Conservation (phyloP, 2,797 vertebrate species). For the Squalus acanthias region DNA sequence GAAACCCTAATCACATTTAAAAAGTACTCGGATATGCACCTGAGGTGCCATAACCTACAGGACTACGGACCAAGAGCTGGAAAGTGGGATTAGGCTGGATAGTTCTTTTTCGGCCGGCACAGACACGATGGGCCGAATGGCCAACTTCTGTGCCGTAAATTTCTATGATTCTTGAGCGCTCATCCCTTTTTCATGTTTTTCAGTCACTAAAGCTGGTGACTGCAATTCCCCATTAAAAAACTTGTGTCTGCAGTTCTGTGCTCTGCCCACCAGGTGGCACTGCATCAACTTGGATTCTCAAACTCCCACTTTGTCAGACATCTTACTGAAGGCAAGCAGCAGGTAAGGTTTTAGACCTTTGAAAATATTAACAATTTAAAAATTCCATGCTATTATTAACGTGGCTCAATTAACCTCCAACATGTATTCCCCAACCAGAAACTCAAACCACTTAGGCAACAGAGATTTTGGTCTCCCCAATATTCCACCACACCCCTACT, state of each 20-base stretch:
- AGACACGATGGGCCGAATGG: no score
- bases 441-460: not conserved
- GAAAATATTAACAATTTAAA: not conserved
- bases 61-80: no score
- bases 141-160: no score
- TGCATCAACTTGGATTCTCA: not conserved
- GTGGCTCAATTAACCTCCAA: not conserved
- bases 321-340: no score
- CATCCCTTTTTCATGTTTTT: not conserved
- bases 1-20: no score
- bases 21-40: no score
- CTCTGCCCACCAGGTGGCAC: not conserved
- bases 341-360: not conserved
- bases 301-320: not conserved
- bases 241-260: not conserved
- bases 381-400: not conserved
- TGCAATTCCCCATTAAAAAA: not conserved
- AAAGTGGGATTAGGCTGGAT: no score
- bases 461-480: not conserved
- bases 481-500: no score
- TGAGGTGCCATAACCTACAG: no score
- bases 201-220: not conserved
- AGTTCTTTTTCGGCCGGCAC: no score
- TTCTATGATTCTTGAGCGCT: no score
- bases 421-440: not conserved